These are phyloP conservation scores for Guaruba guarouba DNA, from an alignment of 2,113 vertebrate species.

Conservation along the genomic window DNA sequence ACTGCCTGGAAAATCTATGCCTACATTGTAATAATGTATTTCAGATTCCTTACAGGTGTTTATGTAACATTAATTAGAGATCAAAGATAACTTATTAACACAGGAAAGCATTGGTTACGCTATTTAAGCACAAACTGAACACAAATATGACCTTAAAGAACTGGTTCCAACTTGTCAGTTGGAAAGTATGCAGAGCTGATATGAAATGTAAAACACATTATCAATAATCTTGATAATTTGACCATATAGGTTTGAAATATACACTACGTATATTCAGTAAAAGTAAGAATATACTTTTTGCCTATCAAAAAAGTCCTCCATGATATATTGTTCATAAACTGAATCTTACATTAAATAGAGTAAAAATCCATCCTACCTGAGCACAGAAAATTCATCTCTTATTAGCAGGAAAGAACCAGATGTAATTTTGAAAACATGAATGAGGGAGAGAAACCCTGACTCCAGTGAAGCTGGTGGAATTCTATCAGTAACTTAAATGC, in stretches of 20 bases:
- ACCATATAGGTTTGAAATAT: not conserved
- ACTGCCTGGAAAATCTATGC: not conserved
- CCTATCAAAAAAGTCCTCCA: not conserved
- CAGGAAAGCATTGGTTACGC: not conserved
- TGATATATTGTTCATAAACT: not conserved
- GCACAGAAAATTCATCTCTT: not conserved
- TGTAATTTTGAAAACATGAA: not conserved
- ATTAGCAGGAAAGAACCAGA: not conserved
- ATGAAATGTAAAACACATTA: not conserved
- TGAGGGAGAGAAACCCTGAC: not conserved
- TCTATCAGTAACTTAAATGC: not conserved
- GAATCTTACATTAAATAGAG: not conserved
- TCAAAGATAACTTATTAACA: not conserved
- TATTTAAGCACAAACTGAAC: not conserved
- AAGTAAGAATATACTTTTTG: not conserved
- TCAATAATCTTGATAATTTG: not conserved
- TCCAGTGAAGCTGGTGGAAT: not conserved
- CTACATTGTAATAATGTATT: not conserved
- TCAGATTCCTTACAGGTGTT: not conserved
- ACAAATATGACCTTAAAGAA: not conserved
- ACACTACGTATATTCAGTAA: not conserved
- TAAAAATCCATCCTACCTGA: not conserved
- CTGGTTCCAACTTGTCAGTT: not conserved
- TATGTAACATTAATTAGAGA: not conserved
- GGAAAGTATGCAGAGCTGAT: not conserved